Evolutionary conservation across 1,140 invertebrate species (phyloP), one percentile per base, ranked within the genome.

Genomic region (Pseudomyrmex flavicornis): DNA sequence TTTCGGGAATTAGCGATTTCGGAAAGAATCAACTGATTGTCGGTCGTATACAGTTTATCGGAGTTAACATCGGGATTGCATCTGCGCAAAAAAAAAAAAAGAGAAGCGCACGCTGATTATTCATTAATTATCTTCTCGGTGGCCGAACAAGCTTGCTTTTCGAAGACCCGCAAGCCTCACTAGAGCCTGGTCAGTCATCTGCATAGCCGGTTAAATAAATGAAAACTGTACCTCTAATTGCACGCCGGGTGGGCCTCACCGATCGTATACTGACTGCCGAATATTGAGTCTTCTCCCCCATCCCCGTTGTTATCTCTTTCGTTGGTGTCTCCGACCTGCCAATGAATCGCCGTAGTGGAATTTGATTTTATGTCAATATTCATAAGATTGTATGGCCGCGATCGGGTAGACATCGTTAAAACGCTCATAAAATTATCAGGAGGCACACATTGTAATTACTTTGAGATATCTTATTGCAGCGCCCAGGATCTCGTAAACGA

Each of bases 51-150:
- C 13, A 58, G 35, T 72, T 79, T 77, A 68, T 73, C 69, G 2
- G 12, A 8, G n/a, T 74, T 79, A 61, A 61, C 20, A 7, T 48
- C 22, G 9, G 17, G 56, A 59, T 46, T 48, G 50, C 20, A 26
- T 54, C 54, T 17, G 76, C 26, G 20, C 26, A 22, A 62, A n/a
- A 62, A 15, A 22, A 22, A 22, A 22, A 22, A 22, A 22, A 22
- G 44, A 77, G 50, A 50, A 62, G 20, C 26, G 35, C 2, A 20
- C 46, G 35, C 2, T 12, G 54, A 73, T 86, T 73, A 79, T 20
- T 22, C 70, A 66, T 88, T 88, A 85, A 87, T 87, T 85, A 85
- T 22, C 70, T 87, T 73, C 76, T 65, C 70, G 85, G 85, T 88
- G 86, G 85, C 17, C 86, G 54, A 59, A 2, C 8, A 13, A 35